Evolutionary conservation across 2,888 invertebrate species (phyloP), one percentile per base, ranked within the genome.

Genomic region (Netelia melanura): DNA sequence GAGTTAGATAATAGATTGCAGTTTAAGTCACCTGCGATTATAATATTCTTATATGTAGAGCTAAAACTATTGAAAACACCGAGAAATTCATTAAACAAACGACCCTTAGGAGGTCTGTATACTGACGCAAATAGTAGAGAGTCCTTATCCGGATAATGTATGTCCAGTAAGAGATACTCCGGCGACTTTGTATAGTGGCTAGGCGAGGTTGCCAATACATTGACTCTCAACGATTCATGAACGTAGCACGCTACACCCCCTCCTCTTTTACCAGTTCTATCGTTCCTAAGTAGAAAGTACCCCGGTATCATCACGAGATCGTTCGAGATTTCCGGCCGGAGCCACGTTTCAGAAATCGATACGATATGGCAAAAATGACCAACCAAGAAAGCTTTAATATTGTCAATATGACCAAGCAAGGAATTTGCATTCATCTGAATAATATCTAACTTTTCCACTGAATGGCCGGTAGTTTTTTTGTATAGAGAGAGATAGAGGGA

Each of bases 281-380:
- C 54, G 3, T 54, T 54, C 6, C 54, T 9, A n/a, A 54, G 17
- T n/a, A n/a, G 17, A 14, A 54, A 17, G 6, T 54, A 54, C 1
- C n/a, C n/a, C 6, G 14, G n/a, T 6, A 78, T 6, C 1, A 0
- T 2, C 10, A 78, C 3, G 21, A 56, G 54, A 56, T 17, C 52
- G 23, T 68, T 58, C 23, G 14, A 54, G 1, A 67, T 78, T 43
- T 56, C 6, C 9, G 56, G n/a, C 2, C 67, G 30, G 2, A 78
- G 43, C 58, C 52, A 78, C 1, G 78, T 52, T 52, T 78, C 78
- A 17, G 38, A 38, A 1, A 78, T 21, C 0, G 54, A 30, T 21
- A 78, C 43, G 21, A 78, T 25, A 23, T 68, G 58, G 58, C 43
- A 67, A 43, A 11, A 23, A 68, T 56, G 71, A 8, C 3, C 21